Conservation (phyloP, 2,888 invertebrate genomes). For the Hydrotaea cyrtoneurina region DNA sequence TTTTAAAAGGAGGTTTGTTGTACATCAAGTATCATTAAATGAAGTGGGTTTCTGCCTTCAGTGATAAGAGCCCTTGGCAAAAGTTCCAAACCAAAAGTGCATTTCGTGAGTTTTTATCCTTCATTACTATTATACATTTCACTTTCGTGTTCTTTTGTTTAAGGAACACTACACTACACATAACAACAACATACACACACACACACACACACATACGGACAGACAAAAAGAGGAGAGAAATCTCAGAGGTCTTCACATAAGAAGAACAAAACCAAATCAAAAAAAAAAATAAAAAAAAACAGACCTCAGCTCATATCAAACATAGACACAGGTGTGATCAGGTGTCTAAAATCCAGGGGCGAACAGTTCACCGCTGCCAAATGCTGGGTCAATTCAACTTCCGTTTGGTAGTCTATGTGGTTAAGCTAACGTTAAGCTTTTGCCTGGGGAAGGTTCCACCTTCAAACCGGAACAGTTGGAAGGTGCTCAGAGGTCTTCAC, state of each 20-base stretch:
- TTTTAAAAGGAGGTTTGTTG: slow-evolving; percentile 61
- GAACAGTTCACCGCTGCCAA: slow-evolving; percentile 9
- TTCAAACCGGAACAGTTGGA: too few species aligned
- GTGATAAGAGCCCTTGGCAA: slow-evolving; percentile 79
- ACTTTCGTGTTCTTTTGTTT: slow-evolving; percentile 68
- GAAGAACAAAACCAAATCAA: too few species aligned
- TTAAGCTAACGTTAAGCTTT: too few species aligned
- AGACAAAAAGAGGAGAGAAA: slow-evolving; percentile 54
- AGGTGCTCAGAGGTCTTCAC: slow-evolving; percentile 55
- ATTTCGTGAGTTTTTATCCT: slow-evolving; percentile 70
- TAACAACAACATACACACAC: slow-evolving; percentile 8
- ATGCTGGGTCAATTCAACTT: neutral
- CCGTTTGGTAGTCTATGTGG: too few species aligned
- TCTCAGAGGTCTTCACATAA: slow-evolving; percentile 52
- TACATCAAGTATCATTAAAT: slow-evolving; percentile 80
- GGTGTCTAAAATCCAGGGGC: slow-evolving; percentile 10
- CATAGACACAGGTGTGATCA: neutral
- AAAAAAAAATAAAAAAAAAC: neutral
- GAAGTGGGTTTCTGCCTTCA: slow-evolving; percentile 77
- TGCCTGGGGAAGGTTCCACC: too few species aligned
- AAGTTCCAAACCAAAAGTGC: slow-evolving; percentile 80
- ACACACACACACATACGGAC: neutral
- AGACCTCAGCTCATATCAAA: slow-evolving; percentile 9
- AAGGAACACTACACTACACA: slow-evolving; percentile 60
- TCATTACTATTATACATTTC: slow-evolving; percentile 68